Evolutionary conservation across 2,888 invertebrate species (phyloP).

Genomic region (Platypus cylindrus): DNA sequence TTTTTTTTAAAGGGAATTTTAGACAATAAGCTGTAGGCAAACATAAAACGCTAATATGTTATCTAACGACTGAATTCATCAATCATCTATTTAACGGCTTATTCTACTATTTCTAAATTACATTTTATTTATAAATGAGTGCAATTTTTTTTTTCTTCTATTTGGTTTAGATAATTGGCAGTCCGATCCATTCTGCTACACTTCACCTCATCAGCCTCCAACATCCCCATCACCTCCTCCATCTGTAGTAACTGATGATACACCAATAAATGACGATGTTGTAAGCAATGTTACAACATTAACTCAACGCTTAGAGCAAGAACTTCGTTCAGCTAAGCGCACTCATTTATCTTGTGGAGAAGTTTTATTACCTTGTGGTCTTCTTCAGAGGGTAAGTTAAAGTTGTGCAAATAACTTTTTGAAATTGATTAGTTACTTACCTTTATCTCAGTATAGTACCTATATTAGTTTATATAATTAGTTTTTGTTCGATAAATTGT

Average conservation of each 20-base stretch:
- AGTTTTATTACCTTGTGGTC: conserved; percentile 72
- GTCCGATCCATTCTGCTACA: conserved; percentile 11
- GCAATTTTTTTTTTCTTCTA: background rate
- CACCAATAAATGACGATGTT: conserved; percentile 30
- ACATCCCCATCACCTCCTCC: conserved; percentile 6
- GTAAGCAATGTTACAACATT: conserved; percentile 47
- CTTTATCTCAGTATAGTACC: too few relatives aligned
- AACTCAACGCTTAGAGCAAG: conserved; percentile 62
- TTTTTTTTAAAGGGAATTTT: too few relatives aligned
- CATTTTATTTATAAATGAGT: too few relatives aligned
- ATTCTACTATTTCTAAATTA: too few relatives aligned
- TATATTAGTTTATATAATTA: too few relatives aligned
- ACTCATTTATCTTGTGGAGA: conserved; percentile 73
- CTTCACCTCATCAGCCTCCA: conserved; percentile 8
- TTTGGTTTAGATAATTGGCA: conserved; percentile 12
- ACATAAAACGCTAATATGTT: too few relatives aligned
- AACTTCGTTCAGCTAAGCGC: conserved; percentile 67
- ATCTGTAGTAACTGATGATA: conserved; percentile 8
- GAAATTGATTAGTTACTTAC: too few relatives aligned
- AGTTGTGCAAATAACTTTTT: too few relatives aligned
- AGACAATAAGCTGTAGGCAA: too few relatives aligned
- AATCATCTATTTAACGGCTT: too few relatives aligned
- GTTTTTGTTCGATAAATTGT: too few relatives aligned
- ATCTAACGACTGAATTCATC: too few relatives aligned
- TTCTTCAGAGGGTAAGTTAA: conserved; percentile 48